phyloP scores from a whole-genome alignment of 2,888 invertebrate genomes.

The Trichopoda pennipes region DNA sequence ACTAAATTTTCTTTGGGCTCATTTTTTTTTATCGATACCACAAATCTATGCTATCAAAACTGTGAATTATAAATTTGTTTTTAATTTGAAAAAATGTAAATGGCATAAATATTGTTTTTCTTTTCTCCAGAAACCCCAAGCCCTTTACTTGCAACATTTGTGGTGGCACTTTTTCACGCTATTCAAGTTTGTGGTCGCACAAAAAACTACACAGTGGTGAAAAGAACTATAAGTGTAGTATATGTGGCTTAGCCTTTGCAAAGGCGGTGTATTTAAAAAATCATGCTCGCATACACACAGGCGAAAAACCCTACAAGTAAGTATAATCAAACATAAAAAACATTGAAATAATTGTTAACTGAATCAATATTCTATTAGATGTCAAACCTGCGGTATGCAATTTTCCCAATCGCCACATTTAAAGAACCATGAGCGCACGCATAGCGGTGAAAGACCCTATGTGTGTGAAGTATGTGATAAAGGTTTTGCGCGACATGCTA shows the following conservation, averaged over 20 bases:
- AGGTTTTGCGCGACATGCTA: constrained; percentile 93
- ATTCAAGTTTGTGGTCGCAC: constrained; percentile 94
- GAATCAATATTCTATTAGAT: constrained; percentile 81
- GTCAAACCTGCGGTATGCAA: constrained; percentile 94
- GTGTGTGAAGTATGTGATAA: constrained; percentile 94
- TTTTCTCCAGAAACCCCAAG: constrained; percentile 84
- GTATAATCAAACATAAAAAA: constrained; percentile 65
- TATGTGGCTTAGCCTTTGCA: constrained; percentile 93
- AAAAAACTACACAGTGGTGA: constrained; percentile 91
- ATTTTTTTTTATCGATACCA: too few species aligned
- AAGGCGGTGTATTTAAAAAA: constrained; percentile 95
- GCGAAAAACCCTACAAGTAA: constrained; percentile 91
- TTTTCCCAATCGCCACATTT: constrained; percentile 94
- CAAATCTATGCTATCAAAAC: too few species aligned
- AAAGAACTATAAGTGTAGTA: constrained; percentile 93
- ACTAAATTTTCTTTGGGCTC: too few species aligned
- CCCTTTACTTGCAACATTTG: constrained; percentile 94
- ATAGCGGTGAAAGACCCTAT: constrained; percentile 93
- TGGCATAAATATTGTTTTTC: not conserved
- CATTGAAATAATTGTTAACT: not conserved
- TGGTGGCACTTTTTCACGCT: constrained; percentile 90
- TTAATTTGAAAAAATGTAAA: too few species aligned
- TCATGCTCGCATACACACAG: constrained; percentile 93
- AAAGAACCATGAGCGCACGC: constrained; percentile 93
- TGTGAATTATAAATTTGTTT: too few species aligned